Conservation (phyloP, 2,113 vertebrate genomes). For the Natator depressus region DNA sequence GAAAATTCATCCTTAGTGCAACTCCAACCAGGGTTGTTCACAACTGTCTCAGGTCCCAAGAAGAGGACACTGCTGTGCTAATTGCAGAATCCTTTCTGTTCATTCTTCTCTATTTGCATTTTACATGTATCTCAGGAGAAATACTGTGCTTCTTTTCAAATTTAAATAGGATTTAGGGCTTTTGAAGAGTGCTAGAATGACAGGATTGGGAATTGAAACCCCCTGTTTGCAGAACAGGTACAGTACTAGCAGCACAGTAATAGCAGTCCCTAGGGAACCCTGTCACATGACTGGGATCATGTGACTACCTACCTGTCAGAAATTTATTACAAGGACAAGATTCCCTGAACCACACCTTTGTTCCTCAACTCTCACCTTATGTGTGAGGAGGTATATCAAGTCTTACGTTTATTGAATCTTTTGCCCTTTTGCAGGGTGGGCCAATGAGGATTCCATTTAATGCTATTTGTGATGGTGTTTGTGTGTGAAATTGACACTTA, state of each 20-base stretch:
- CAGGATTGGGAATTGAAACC: not conserved
- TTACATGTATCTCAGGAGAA: not conserved
- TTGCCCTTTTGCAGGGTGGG: not conserved
- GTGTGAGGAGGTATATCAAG: not conserved
- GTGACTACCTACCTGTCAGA: not conserved
- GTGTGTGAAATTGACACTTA: not conserved
- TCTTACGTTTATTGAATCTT: not conserved
- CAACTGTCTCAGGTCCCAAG: not conserved
- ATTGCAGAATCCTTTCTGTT: not conserved
- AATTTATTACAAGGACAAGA: not conserved
- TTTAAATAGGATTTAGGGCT: not conserved
- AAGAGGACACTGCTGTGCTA: not conserved
- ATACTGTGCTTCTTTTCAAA: not conserved
- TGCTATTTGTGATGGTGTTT: not conserved
- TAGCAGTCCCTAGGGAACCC: not conserved
- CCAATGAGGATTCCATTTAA: not conserved
- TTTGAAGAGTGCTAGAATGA: not conserved
- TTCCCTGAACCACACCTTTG: not conserved
- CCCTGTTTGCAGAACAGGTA: not conserved
- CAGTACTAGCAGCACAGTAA: not conserved
- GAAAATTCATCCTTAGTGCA: rapidly evolving
- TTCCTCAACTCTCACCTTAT: not conserved
- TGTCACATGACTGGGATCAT: not conserved
- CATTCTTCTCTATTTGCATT: not conserved
- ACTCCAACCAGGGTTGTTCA: not conserved